These are phyloP conservation scores for Drosophila mayri DNA, from an alignment of 1,140 invertebrate genomes.

Conservation along the genomic window DNA sequence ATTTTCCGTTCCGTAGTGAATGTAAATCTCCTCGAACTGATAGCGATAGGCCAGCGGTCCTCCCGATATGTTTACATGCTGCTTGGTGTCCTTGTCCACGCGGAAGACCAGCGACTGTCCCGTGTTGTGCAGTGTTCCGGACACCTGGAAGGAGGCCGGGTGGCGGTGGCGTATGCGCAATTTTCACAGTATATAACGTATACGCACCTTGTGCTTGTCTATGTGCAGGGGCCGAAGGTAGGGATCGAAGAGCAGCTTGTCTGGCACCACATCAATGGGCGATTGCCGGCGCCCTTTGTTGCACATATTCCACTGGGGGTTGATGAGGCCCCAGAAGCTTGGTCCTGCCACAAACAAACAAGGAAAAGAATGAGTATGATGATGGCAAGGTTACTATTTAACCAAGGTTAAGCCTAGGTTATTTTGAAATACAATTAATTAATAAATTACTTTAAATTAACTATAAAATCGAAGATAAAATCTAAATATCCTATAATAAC, in stretches of 20 bases:
- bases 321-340: slow-evolving; percentile 98
- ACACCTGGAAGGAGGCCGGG: slow-evolving; percentile 87
- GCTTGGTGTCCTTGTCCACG: slow-evolving; percentile 93
- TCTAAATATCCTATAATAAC: background rate
- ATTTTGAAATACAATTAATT: background rate
- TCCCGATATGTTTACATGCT: slow-evolving; percentile 96
- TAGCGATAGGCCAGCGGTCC: slow-evolving; percentile 97
- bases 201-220: slow-evolving; percentile 94
- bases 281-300: slow-evolving; percentile 96
- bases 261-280: slow-evolving; percentile 97
- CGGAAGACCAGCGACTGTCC: slow-evolving; percentile 96
- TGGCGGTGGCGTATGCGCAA: background rate
- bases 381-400: background rate
- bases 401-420: background rate
- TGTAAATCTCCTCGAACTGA: slow-evolving; percentile 97
- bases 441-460: no score
- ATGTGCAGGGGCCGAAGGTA: slow-evolving; percentile 94
- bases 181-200: background rate
- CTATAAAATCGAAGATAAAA: no score
- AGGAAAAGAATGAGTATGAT: slow-evolving; percentile 5
- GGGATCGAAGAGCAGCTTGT: slow-evolving; percentile 96
- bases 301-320: slow-evolving; percentile 98
- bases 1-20: slow-evolving; percentile 96
- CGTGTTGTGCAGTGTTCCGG: slow-evolving; percentile 94
- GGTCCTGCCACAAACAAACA: slow-evolving; percentile 90